These are phyloP conservation scores for Triplophysa rosa DNA, from an alignment of 2,113 vertebrate species.

Conservation along the genomic window DNA sequence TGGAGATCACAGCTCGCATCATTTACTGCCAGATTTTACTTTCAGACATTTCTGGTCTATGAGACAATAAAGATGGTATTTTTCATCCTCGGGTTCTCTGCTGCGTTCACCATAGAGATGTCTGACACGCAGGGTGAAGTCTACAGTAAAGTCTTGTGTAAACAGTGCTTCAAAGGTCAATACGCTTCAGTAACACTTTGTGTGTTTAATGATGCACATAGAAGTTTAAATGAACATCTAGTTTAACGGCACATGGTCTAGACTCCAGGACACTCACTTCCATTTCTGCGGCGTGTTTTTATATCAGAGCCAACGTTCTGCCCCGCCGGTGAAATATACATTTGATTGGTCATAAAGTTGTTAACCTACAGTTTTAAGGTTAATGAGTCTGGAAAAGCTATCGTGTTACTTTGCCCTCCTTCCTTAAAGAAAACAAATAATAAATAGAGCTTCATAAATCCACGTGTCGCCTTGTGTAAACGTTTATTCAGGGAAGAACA, in stretches of 20 bases:
- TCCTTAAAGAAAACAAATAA: slow-evolving; percentile 39
- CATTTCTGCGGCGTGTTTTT: slow-evolving; percentile 21
- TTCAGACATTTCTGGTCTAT: no score
- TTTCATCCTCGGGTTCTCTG: no score
- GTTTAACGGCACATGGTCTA: not conserved
- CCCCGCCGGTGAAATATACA: slow-evolving; percentile 60
- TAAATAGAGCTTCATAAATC: slow-evolving; percentile 56
- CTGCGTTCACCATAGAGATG: no score
- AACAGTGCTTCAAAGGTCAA: no score
- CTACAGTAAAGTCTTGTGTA: no score
- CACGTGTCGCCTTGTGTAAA: slow-evolving; percentile 69
- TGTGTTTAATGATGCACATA: not conserved
- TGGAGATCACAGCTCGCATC: no score
- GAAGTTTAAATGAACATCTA: not conserved
- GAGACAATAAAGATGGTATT: no score
- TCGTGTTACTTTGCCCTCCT: slow-evolving; percentile 58
- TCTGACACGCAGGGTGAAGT: no score
- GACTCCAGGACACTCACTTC: not conserved
- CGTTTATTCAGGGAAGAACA: slow-evolving; percentile 66
- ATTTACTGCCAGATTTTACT: no score
- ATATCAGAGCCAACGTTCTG: slow-evolving; percentile 28
- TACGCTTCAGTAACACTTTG: slow-evolving; percentile 6
- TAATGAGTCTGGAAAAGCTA: slow-evolving; percentile 70
- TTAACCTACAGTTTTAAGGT: slow-evolving; percentile 71
- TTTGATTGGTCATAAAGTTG: slow-evolving; percentile 65